Conservation (phyloP, 2,888 invertebrate species). For the Platerodrilus igneus region DNA sequence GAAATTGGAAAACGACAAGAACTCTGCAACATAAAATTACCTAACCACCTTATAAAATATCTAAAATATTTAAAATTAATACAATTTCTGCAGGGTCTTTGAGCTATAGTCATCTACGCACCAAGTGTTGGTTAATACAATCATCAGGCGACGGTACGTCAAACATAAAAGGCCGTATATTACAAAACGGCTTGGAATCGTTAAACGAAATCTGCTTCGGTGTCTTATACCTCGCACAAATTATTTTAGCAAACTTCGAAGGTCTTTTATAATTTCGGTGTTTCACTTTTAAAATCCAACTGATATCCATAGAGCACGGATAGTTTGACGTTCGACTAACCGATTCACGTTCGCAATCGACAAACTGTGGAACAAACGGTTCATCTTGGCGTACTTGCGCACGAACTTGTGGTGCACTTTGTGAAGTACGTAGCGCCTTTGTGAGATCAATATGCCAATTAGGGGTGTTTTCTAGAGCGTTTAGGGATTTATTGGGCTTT, state of each 20-base stretch:
- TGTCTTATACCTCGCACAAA: slow-evolving; percentile 28
- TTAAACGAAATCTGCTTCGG: slow-evolving; percentile 15
- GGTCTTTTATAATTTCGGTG: slow-evolving; percentile 34
- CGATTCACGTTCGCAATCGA: slow-evolving; percentile 41
- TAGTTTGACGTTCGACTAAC: slow-evolving; percentile 15
- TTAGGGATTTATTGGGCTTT: slow-evolving; percentile 3
- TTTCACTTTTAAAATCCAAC: slow-evolving; percentile 26
- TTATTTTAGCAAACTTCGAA: slow-evolving; percentile 52
- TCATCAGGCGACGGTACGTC: slow-evolving; percentile 59
- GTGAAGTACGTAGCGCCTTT: slow-evolving; percentile 40
- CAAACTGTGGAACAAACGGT: slow-evolving; percentile 42
- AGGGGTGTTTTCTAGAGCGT: slow-evolving; percentile 7
- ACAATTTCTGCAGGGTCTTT: too few species aligned
- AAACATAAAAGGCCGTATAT: slow-evolving; percentile 52
- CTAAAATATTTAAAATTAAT: too few species aligned
- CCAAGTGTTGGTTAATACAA: slow-evolving; percentile 46
- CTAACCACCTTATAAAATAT: too few species aligned
- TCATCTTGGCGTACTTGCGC: slow-evolving; percentile 23
- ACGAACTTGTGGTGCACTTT: slow-evolving; percentile 25
- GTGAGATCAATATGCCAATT: slow-evolving; percentile 47
- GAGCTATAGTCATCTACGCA: slow-evolving; percentile 26
- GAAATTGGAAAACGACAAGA: too few species aligned
- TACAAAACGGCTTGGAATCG: slow-evolving; percentile 8
- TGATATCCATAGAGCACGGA: slow-evolving; percentile 38
- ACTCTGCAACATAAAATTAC: too few species aligned